phyloP scores from a whole-genome alignment of 2,888 invertebrate genomes.

The Griposia aprilina region DNA sequence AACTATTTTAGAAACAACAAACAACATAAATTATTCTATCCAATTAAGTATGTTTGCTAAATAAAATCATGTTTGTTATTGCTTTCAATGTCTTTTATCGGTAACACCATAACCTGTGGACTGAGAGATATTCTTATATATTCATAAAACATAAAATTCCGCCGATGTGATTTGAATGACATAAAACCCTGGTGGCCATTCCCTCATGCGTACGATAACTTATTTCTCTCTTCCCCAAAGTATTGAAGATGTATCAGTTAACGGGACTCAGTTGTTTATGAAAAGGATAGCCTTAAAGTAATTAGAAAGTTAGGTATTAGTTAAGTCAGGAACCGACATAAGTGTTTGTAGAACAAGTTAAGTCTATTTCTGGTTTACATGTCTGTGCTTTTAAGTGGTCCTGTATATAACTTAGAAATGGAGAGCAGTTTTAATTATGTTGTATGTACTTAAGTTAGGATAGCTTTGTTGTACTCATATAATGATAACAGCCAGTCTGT shows the following conservation, averaged over 20 bases:
- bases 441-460: no score
- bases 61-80: neutral
- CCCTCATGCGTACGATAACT: constrained; percentile 33
- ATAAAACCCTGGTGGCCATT: constrained; percentile 38
- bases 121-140: constrained; percentile 2
- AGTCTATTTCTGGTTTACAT: neutral
- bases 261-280: neutral
- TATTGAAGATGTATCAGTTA: neutral
- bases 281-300: neutral
- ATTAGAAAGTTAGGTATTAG: constrained; percentile 4
- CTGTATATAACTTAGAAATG: no score
- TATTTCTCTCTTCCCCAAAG: constrained; percentile 24
- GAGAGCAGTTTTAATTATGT: neutral
- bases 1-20: neutral
- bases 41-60: neutral
- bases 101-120: constrained; percentile 1
- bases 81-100: neutral
- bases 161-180: constrained; percentile 42
- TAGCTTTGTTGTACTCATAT: neutral
- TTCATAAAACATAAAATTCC: constrained; percentile 41
- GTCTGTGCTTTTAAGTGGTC: neutral
- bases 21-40: neutral
- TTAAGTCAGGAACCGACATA: neutral
- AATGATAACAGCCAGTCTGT: neutral
- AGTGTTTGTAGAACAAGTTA: neutral